These are phyloP conservation scores for Cyclina sinensis DNA, from an alignment of 1,140 invertebrate genomes.

Conservation along the genomic window DNA sequence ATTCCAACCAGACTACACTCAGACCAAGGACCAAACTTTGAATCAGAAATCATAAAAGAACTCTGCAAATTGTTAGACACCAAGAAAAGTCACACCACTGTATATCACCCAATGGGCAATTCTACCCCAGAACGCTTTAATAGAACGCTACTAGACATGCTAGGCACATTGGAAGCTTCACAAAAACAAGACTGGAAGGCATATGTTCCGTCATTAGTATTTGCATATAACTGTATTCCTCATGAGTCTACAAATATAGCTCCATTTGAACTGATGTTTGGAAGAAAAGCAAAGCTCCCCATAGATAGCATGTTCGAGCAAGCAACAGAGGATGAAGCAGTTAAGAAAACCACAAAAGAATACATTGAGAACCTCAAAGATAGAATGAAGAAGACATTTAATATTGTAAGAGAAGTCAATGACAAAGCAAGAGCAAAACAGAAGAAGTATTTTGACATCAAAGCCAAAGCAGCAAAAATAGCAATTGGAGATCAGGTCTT, in stretches of 20 bases:
- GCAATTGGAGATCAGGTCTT: not conserved
- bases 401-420: not conserved
- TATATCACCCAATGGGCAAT: no score
- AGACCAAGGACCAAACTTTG: not conserved
- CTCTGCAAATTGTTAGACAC: not conserved
- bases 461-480: conserved; percentile 10
- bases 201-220: not conserved
- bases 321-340: not conserved
- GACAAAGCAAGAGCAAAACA: not conserved
- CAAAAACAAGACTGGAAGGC: not conserved
- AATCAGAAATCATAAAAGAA: no score
- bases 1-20: no score
- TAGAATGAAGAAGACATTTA: not conserved
- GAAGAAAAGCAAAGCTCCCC: not conserved
- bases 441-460: conserved; percentile 6
- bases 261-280: no score
- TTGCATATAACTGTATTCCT: not conserved
- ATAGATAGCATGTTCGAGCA: not conserved
- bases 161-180: not conserved
- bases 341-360: not conserved
- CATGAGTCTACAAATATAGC: no score
- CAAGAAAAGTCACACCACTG: no score
- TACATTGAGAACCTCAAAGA: not conserved
- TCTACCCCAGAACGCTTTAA: no score
- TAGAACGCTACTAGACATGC: not conserved